Evolutionary conservation across 2,797 vertebrate genomes (phyloP), one percentile per base, ranked within the genome.

Genomic region (Pangasius larnaudii): DNA sequence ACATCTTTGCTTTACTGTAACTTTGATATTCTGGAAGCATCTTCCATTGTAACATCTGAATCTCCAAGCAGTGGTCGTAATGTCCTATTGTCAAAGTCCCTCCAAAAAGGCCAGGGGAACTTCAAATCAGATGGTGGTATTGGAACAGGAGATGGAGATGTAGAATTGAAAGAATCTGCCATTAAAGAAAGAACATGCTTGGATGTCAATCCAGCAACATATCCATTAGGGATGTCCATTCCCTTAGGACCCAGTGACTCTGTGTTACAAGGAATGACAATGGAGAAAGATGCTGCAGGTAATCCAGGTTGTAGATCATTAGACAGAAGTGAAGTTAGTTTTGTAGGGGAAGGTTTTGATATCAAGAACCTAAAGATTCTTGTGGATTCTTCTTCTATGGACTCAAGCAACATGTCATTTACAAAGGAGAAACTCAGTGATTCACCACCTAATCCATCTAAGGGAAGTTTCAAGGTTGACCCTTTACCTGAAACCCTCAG

Each of bases 401-500:
- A 74, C 9, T 81, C 1, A 51, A 78, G 39, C 86, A 59, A 2
- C 74, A 91, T 0, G 85, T 8, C 0, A 36, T 85, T 4, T 30
- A 71, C 33, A 71, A 74, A 2, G 18, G 89, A 58, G 0, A 90
- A 87, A 36, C 22, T 13, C 6, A 80, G 9, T 79, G 77, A 4
- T 1, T 89, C 91, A 0, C 95, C 94, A 58, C 94, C 93, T 3
- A 95, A 96, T 87, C 95, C 95, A 0, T 87, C 27, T 0, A 90
- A 33, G 33, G 59, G 46, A 10, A 24, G 59, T 84, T 42, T 87
- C 27, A 78, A 0, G 1, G 33, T 33, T 42, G 42, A 71, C 22
- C 0, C 18, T 86, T 78, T 86, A 59, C 49, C 88, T 36, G 22
- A 30, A 53, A 86, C 30, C 13, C 46, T 80, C 46, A 30, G 53